phyloP scores from a whole-genome alignment of 2,113 vertebrate species.

The Pseudorasbora parva region DNA sequence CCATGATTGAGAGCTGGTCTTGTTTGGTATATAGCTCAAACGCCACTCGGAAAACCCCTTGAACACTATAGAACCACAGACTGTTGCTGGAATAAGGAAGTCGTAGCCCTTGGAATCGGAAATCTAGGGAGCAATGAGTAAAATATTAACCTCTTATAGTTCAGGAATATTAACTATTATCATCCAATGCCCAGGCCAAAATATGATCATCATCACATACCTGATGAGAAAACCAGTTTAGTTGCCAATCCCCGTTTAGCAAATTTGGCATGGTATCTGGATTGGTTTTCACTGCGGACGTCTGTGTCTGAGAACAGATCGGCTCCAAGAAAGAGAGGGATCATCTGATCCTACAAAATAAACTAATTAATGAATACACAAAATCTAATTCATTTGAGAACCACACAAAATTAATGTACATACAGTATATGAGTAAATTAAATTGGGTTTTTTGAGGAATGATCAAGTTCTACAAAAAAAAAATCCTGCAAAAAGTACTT shows the following conservation, averaged over 20 bases:
- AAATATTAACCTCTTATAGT: not conserved
- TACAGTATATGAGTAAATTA: not conserved
- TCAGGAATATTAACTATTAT: not conserved
- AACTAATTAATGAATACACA: conserved; percentile 25
- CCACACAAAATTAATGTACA: not conserved
- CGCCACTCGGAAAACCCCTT: conserved; percentile 81
- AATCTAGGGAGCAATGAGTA: conserved; percentile 62
- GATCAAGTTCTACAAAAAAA: not conserved
- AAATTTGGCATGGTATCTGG: conserved; percentile 81
- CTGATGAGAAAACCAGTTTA: conserved; percentile 77
- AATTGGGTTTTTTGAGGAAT: too few relatives aligned
- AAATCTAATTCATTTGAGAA: not conserved
- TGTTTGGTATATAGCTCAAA: conserved; percentile 80
- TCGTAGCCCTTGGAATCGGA: conserved; percentile 77
- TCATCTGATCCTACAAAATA: conserved; percentile 64
- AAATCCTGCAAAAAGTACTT: not conserved
- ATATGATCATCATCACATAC: conserved; percentile 56
- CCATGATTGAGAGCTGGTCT: conserved; percentile 78
- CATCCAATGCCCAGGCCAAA: too few relatives aligned
- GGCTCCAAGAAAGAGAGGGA: conserved; percentile 80
- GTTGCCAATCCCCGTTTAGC: conserved; percentile 80
- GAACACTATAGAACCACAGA: conserved; percentile 84
- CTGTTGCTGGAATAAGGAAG: conserved; percentile 72
- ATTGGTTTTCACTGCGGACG: conserved; percentile 80
- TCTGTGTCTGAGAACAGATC: conserved; percentile 79